phyloP scores from a whole-genome alignment of 2,113 vertebrate species.

The Pteruthius melanotis region DNA sequence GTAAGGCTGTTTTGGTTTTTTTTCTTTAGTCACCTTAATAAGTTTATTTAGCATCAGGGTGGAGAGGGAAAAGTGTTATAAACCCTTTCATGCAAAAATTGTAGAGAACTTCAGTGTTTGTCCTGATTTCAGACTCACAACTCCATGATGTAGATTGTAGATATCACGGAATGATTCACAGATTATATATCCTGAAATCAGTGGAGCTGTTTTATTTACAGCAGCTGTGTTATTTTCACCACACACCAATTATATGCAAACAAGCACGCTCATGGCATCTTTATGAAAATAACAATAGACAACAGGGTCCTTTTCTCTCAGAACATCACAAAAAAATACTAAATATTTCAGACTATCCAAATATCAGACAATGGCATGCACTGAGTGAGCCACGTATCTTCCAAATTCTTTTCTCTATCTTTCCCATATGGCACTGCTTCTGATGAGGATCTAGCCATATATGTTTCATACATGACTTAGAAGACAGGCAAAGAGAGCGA shows the following conservation, averaged over 20 bases:
- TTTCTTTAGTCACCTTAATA: neutral
- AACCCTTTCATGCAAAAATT: neutral
- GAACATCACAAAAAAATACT: neutral
- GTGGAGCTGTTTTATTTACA: neutral
- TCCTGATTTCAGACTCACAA: neutral
- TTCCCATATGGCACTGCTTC: neutral
- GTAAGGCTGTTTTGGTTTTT: neutral
- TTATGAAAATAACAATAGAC: neutral
- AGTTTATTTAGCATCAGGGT: neutral
- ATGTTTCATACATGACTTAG: neutral
- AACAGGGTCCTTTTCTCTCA: neutral
- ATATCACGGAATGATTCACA: neutral
- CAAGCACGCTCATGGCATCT: neutral
- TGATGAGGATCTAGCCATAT: neutral
- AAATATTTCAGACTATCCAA: neutral
- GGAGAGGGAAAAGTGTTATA: neutral
- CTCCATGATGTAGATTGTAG: neutral
- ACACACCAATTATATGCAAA: neutral
- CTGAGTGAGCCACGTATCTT: neutral
- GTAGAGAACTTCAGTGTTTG: neutral
- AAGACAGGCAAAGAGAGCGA: neutral
- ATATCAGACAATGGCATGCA: neutral
- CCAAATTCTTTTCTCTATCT: neutral
- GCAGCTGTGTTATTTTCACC: neutral
- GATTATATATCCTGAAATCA: neutral